Conservation (phyloP, 2,888 invertebrate genomes). For the Pammene aurita region DNA sequence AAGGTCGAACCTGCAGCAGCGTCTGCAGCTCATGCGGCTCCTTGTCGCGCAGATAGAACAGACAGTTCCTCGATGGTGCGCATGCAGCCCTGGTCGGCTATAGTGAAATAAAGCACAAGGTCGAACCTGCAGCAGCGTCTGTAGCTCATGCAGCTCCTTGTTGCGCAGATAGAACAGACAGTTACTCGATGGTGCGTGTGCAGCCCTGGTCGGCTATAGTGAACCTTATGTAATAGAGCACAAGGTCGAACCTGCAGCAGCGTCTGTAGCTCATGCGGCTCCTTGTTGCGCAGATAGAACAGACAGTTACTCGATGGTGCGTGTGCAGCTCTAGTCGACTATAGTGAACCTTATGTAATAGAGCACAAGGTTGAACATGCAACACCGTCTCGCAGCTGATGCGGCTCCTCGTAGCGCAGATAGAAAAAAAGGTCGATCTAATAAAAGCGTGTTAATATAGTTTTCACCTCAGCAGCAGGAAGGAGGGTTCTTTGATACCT, state of each 20-base stretch:
- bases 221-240: too few species aligned
- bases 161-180: conserved; percentile 97
- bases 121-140: conserved; percentile 89
- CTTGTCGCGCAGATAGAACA: background rate
- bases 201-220: conserved; percentile 81
- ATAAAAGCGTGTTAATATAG: too few species aligned
- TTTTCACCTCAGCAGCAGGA: too few species aligned
- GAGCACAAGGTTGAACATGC: conserved; percentile 74
- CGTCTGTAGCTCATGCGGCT: too few species aligned
- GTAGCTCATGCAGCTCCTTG: conserved; percentile 92
- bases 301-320: background rate
- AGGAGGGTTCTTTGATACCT: too few species aligned
- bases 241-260: too few species aligned
- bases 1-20: too few species aligned
- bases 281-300: background rate
- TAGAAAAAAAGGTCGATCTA: too few species aligned
- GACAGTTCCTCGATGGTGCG: background rate
- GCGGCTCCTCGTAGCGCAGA: background rate
- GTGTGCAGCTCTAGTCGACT: background rate
- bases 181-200: conserved; percentile 97
- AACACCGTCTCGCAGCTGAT: conserved; percentile 85
- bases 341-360: background rate
- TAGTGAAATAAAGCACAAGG: background rate
- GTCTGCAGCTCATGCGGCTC: too few species aligned
- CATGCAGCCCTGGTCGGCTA: background rate